These are phyloP conservation scores for Amazona vittata DNA, from an alignment of 2,113 vertebrate genomes.

Conservation along the genomic window DNA sequence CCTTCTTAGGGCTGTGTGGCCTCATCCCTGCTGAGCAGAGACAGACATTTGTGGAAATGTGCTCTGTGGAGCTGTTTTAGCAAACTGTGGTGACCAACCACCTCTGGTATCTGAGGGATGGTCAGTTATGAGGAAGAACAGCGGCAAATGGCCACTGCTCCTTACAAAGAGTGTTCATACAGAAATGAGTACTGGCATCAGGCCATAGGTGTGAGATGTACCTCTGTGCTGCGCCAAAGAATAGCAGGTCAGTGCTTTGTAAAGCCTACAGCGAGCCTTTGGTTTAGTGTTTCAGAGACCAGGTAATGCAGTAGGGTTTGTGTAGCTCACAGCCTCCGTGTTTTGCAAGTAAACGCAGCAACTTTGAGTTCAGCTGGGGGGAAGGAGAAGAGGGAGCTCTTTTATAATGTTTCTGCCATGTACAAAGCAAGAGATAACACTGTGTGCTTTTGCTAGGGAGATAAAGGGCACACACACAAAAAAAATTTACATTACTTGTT, in stretches of 20 bases:
- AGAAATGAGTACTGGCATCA: not conserved
- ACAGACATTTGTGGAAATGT: fast-evolving
- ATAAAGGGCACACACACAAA: not conserved
- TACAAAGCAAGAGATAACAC: not conserved
- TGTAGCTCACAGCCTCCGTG: not conserved
- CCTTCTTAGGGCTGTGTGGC: fast-evolving
- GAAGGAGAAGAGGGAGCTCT: not conserved
- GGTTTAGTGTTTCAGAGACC: not conserved
- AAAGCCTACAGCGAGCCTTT: fast-evolving
- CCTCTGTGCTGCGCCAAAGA: not conserved
- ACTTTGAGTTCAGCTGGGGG: not conserved
- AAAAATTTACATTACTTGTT: not conserved
- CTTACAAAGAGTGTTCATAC: not conserved
- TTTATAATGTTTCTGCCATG: not conserved
- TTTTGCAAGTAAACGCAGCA: not conserved
- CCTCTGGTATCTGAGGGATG: fast-evolving
- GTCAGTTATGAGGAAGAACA: not conserved
- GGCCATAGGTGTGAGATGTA: not conserved
- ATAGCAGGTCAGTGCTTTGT: not conserved
- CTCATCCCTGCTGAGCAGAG: not conserved
- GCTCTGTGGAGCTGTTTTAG: not conserved
- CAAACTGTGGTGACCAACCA: fast-evolving
- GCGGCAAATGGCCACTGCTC: not conserved
- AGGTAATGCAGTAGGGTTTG: not conserved
- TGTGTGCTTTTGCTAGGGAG: not conserved